Evolutionary conservation across 64 coral and sea anemone genomes (phyloP).

Genomic region (Porites lutea): DNA sequence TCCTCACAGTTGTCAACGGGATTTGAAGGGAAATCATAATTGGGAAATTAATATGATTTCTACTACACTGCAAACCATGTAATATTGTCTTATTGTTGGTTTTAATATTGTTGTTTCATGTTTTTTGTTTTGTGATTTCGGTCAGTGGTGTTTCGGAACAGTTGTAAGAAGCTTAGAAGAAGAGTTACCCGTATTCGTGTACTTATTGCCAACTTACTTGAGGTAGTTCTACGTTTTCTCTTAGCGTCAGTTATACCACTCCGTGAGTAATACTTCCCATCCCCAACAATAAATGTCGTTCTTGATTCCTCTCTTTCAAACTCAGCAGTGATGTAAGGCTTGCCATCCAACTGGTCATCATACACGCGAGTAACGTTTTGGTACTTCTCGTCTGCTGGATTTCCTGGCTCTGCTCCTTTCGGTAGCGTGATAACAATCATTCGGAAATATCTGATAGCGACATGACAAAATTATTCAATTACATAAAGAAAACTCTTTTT

Average conservation of each 20-base stretch:
- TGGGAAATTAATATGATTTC: no score
- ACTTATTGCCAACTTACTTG: neutral
- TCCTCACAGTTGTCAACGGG: no score
- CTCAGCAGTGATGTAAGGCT: constrained; percentile 32
- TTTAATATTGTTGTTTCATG: no score
- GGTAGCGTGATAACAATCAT: neutral
- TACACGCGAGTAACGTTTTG: neutral
- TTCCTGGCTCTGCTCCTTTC: neutral
- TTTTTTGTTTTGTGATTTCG: no score
- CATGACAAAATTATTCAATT: no score
- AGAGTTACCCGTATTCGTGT: no score
- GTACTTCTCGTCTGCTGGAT: neutral
- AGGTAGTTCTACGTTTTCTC: neutral
- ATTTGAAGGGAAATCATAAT: no score
- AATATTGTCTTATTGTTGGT: no score
- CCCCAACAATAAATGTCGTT: constrained; percentile 4
- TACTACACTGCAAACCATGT: no score
- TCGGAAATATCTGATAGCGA: neutral
- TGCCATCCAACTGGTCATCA: neutral
- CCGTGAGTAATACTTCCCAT: constrained; percentile 13
- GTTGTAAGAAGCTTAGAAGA: no score
- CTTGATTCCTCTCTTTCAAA: neutral
- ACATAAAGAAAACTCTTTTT: no score
- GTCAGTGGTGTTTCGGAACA: no score
- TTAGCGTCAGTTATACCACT: neutral